phyloP scores from a whole-genome alignment of 2,888 invertebrate species.

The Hydropsyche betteni region DNA sequence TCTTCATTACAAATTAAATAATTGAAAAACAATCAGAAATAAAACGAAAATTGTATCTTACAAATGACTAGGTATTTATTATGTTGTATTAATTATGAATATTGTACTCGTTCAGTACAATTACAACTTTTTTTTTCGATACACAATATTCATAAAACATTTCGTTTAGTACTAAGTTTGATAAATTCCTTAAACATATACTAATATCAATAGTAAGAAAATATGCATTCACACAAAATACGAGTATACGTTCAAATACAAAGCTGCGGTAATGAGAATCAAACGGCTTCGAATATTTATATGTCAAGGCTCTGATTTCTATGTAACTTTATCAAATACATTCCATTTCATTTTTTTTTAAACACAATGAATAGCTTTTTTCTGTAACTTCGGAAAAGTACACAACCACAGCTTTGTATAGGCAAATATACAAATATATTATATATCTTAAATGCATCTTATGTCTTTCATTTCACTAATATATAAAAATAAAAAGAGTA shows the following conservation, averaged over 20 bases:
- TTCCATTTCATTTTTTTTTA: too few relatives aligned
- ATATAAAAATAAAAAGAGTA: slow-evolving; percentile 21
- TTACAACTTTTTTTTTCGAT: slow-evolving; percentile 19
- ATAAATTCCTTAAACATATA: slow-evolving; percentile 25
- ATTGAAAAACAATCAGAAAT: too few relatives aligned
- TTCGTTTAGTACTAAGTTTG: slow-evolving; percentile 13
- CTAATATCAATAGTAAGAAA: slow-evolving; percentile 36
- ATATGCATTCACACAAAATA: slow-evolving; percentile 27
- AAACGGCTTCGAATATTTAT: too few relatives aligned
- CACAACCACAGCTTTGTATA: not conserved
- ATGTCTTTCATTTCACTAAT: not conserved
- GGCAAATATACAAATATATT: not conserved
- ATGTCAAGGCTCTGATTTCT: too few relatives aligned
- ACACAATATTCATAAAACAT: slow-evolving; percentile 26
- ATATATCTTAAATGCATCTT: slow-evolving; percentile 14
- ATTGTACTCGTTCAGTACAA: slow-evolving; percentile 19
- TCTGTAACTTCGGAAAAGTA: not conserved
- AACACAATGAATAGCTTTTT: too few relatives aligned
- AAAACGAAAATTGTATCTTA: slow-evolving; percentile 10
- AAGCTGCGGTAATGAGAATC: not conserved
- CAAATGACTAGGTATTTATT: slow-evolving; percentile 40
- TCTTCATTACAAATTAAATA: too few relatives aligned
- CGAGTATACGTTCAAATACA: not conserved
- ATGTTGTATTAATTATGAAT: slow-evolving; percentile 2
- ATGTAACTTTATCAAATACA: too few relatives aligned